A percentile compares a stretch with the other conserved stretches of the same genome.
Conservation (phyloP, 2,113 vertebrate species). For the Oncorhynchus nerka region DNA sequence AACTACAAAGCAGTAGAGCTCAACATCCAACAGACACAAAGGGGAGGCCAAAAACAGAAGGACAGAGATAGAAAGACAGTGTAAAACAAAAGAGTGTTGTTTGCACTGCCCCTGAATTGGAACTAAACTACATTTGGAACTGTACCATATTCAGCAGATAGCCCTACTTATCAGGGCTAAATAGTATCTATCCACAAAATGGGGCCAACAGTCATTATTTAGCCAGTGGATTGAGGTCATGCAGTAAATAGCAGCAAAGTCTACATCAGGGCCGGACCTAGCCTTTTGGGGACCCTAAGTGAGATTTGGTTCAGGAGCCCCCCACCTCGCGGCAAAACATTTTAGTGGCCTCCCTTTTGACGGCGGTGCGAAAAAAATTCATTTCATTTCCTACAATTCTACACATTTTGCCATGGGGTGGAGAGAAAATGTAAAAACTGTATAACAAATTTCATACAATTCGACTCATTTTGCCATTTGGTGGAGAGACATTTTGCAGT, state of each 20-base stretch:
- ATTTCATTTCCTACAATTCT: too few species aligned
- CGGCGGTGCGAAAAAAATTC: too few species aligned
- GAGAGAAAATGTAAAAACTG: background rate
- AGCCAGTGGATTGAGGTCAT: constrained; percentile 5
- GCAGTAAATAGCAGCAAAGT: background rate
- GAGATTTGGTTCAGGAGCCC: too few species aligned
- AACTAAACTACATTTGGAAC: constrained; percentile 4
- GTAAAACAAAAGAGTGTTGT: too few species aligned
- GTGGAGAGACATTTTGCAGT: too few species aligned
- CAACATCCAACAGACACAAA: background rate
- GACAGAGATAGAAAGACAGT: background rate
- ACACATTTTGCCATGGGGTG: too few species aligned
- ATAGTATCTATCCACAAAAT: constrained; percentile 8
- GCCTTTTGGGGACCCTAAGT: too few species aligned
- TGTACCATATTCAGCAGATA: background rate
- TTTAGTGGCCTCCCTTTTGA: too few species aligned
- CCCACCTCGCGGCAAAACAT: too few species aligned
- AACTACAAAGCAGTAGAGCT: too few species aligned
- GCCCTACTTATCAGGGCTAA: constrained; percentile 8
- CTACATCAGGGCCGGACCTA: background rate
- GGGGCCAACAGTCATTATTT: constrained; percentile 5
- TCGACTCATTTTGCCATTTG: too few species aligned
- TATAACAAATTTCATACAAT: too few species aligned
- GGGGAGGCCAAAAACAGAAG: background rate
- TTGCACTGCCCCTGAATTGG: background rate